Percentiles rank a stretch among this genome's conserved stretches.
These are phyloP conservation scores for Malacosoma neustria DNA, from an alignment of 2,888 invertebrate species.

Conservation along the genomic window DNA sequence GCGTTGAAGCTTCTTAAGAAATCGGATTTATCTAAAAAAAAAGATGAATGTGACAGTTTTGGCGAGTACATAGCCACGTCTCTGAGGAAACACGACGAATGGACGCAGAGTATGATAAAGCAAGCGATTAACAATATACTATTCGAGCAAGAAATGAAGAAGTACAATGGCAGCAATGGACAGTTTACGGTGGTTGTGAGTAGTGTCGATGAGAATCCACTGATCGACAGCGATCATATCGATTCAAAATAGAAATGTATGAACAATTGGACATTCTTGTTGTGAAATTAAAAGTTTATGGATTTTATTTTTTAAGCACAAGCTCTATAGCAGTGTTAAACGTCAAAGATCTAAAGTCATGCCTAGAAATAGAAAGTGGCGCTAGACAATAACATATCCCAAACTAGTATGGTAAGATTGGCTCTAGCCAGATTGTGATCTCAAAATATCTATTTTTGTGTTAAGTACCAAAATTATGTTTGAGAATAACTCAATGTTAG, in stretches of 20 bases:
- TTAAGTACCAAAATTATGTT: too few relatives aligned
- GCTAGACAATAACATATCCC: too few relatives aligned
- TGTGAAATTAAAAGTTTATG: too few relatives aligned
- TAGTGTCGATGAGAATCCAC: conserved; percentile 42
- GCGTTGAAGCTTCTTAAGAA: conserved; percentile 29
- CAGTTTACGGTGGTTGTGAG: conserved; percentile 38
- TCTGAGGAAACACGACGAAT: conserved; percentile 55
- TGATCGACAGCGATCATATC: conserved; percentile 29
- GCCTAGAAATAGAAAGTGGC: too few relatives aligned
- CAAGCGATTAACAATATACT: conserved; percentile 63
- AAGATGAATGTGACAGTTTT: conserved; percentile 61
- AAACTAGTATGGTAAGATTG: too few relatives aligned
- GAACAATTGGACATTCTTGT: too few relatives aligned
- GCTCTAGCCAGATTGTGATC: too few relatives aligned
- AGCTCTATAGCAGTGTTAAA: too few relatives aligned
- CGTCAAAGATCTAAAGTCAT: too few relatives aligned
- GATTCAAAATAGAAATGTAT: conserved; percentile 12
- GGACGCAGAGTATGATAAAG: conserved; percentile 59
- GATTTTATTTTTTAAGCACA: too few relatives aligned
- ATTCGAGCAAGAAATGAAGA: conserved; percentile 65
- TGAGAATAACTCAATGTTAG: too few relatives aligned
- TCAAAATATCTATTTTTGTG: too few relatives aligned
- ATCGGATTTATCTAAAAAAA: conserved; percentile 36
- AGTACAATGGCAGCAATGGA: conserved; percentile 28
- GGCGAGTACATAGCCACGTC: conserved; percentile 63